Conservation (phyloP, 1,140 invertebrate species). For the Brachionus angularis region DNA sequence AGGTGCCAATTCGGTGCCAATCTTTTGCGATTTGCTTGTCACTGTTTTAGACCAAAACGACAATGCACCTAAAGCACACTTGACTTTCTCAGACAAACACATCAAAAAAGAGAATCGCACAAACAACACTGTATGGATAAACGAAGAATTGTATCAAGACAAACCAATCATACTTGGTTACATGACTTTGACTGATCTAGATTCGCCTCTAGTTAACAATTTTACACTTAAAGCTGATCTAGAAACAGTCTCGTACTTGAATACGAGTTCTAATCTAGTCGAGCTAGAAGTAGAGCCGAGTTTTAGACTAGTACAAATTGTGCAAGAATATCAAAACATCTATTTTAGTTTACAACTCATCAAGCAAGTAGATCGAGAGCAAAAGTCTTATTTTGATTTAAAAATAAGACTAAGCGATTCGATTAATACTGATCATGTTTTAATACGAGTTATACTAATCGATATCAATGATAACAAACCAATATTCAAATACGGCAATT, state of each 20-base stretch:
- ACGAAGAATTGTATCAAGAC: background rate
- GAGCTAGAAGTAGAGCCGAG: background rate
- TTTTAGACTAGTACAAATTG: background rate
- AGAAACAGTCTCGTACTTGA: background rate
- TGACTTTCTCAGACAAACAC: slow-evolving; percentile 12
- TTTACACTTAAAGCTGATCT: slow-evolving; percentile 18
- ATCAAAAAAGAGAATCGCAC: slow-evolving; percentile 10
- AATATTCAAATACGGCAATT: background rate
- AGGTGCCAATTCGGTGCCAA: slow-evolving; percentile 35
- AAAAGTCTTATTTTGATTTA: slow-evolving; percentile 11
- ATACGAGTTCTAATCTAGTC: background rate
- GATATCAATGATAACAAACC: slow-evolving; percentile 32
- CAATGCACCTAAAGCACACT: background rate
- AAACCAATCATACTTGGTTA: background rate
- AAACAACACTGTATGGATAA: background rate
- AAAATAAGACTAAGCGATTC: slow-evolving; percentile 37
- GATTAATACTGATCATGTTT: background rate
- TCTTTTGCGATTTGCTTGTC: background rate
- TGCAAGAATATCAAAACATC: slow-evolving; percentile 32
- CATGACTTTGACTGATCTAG: background rate
- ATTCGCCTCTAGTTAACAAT: slow-evolving; percentile 15
- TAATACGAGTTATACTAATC: background rate
- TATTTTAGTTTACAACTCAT: background rate
- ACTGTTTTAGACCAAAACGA: slow-evolving; percentile 29
- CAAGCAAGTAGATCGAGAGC: background rate